Conservation (phyloP, 2,797 vertebrate species). For the Picus viridis region DNA sequence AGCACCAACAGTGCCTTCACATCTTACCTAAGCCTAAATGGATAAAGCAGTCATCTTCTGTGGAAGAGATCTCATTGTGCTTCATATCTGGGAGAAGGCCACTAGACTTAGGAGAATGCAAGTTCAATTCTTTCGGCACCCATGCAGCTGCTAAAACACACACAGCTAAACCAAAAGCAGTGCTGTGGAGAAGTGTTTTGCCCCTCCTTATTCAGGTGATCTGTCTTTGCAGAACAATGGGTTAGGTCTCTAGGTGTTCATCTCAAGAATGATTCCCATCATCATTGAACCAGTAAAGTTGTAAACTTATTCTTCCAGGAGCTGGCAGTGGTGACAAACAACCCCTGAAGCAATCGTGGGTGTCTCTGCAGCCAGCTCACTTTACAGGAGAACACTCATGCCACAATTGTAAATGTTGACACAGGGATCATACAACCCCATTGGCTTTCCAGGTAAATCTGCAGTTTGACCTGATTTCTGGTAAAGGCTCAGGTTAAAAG, state of each 20-base stretch:
- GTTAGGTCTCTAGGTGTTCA: not conserved
- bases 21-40: rapidly evolving
- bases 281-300: not conserved
- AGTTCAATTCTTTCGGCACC: not conserved
- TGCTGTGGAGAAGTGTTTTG: not conserved
- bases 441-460: not conserved
- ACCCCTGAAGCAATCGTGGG: not conserved
- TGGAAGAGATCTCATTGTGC: not conserved
- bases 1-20: rapidly evolving
- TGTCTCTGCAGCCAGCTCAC: not conserved
- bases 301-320: not conserved
- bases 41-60: not conserved
- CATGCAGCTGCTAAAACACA: not conserved
- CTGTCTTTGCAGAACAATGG: not conserved
- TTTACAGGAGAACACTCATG: not conserved
- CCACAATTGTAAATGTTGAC: not conserved
- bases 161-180: not conserved
- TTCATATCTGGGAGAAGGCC: not conserved
- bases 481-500: not conserved
- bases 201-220: not conserved
- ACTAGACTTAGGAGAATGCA: not conserved
- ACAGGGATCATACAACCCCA: not conserved
- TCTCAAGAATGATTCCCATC: not conserved
- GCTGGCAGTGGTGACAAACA: not conserved
- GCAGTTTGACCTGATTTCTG: not conserved